A percentile compares a stretch with the other conserved stretches of the same genome.
Evolutionary conservation across 1,140 invertebrate genomes (phyloP).

Genomic region (Lutraria rhynchaena): DNA sequence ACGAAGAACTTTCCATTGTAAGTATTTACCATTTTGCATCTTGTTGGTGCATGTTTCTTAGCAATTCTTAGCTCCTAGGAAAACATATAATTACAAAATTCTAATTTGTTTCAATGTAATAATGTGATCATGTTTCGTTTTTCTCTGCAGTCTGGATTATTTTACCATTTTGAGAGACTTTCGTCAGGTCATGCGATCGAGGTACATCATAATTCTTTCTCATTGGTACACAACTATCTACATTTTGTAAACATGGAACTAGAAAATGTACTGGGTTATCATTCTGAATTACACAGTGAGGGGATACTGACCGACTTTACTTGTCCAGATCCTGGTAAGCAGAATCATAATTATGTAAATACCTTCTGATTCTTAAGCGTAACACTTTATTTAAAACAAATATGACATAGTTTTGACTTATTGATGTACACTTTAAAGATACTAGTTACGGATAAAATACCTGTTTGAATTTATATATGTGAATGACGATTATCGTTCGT

Average conservation of each 20-base stretch:
- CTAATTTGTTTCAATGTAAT: slow-evolving; percentile 2
- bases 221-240: slow-evolving; percentile 62
- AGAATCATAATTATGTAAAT: no score
- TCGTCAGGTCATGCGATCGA: slow-evolving; percentile 63
- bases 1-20: slow-evolving; percentile 60
- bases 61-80: background rate
- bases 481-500: no score
- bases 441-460: no score
- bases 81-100: background rate
- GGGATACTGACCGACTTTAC: slow-evolving; percentile 70
- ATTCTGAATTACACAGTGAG: slow-evolving; percentile 60
- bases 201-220: slow-evolving; percentile 55
- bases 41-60: background rate
- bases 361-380: no score
- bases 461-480: no score
- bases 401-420: no score
- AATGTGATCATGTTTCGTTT: background rate
- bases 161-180: slow-evolving; percentile 66
- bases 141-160: slow-evolving; percentile 35
- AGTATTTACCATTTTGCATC: slow-evolving; percentile 13
- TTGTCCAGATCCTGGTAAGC: slow-evolving; percentile 68
- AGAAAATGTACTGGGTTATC: slow-evolving; percentile 62
- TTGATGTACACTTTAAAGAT: no score
- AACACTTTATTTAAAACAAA: no score
- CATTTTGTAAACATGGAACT: slow-evolving; percentile 69